Evolutionary conservation across 2,888 invertebrate genomes (phyloP), one percentile per base, ranked within the genome.

Genomic region (Standfussiana lucernea): DNA sequence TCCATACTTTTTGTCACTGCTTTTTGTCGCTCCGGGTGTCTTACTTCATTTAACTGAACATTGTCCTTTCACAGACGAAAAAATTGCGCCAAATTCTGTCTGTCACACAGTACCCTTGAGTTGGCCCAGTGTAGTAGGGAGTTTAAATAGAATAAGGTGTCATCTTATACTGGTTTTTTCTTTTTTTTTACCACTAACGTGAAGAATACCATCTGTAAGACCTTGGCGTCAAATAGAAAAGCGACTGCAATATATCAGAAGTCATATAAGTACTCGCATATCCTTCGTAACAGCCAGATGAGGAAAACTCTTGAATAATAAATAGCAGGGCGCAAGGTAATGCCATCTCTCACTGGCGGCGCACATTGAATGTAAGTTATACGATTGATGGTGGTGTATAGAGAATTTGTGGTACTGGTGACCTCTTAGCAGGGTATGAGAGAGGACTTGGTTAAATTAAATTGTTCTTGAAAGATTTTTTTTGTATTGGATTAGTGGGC

Each of bases 261-360:
- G 42, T 74, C 45, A 80, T 68, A 59, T 72, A 80, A 47, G 59
- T 40, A 74, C 47, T n/a, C 8, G 47, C 56, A 81, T 65, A 76
- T 76, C 71, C 65, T 85, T 56, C 28, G 59, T 59, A 66, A 69
- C 53, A 56, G 77, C 42, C 21, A 42, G 82, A 42, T 56, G 75
- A 72, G 72, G 64, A 35, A 62, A 59, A 56, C 61, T 53, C 35
- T 67, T 75, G 69, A 75, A 77, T 75, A 82, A 87, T 87, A 82
- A 80, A 87, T 88, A 75, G 47, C 28, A 28, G 62, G 77, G 84
- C 59, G 68, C 72, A 75, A 88, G 85, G 82, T 77, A 86, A 72
- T 64, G 74, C 85, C 75, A 78, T 88, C 53, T 53, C 35, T 86
- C 79, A 84, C 75, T 64, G 72, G 62, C 75, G 75, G 77, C 37